A percentile compares a stretch with the other conserved stretches of the same genome.
These are phyloP conservation scores for Alethe diademata DNA, from an alignment of 2,113 vertebrate species.

Conservation along the genomic window DNA sequence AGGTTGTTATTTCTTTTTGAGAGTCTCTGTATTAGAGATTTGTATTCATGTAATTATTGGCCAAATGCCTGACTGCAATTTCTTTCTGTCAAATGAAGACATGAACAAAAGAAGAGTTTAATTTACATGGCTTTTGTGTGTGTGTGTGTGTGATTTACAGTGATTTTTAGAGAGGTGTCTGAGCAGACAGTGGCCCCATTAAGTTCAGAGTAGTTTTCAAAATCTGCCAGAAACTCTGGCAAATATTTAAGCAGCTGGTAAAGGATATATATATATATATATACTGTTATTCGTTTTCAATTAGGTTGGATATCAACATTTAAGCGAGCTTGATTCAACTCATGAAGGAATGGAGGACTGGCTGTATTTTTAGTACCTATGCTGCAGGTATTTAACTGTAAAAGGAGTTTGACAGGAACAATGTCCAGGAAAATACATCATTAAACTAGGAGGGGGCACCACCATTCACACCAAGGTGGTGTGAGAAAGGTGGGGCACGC, in stretches of 20 bases:
- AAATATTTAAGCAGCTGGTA: background rate
- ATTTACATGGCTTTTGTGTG: background rate
- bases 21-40: background rate
- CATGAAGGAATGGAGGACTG: background rate
- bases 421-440: background rate
- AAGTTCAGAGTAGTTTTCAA: background rate
- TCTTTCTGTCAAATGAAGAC: background rate
- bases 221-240: background rate
- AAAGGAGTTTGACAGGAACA: background rate
- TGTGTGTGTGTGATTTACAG: background rate
- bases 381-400: background rate
- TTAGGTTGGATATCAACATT: background rate
- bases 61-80: background rate
- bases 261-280: background rate
- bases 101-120: background rate
- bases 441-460: background rate
- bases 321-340: background rate
- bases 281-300: background rate
- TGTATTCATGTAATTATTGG: background rate
- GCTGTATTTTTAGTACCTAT: background rate
- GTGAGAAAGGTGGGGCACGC: background rate
- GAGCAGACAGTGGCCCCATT: background rate
- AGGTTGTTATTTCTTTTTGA: background rate
- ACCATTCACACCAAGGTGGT: fast-evolving
- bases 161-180: background rate